These are phyloP conservation scores for Egretta garzetta DNA, from an alignment of 2,113 vertebrate species.

Conservation along the genomic window DNA sequence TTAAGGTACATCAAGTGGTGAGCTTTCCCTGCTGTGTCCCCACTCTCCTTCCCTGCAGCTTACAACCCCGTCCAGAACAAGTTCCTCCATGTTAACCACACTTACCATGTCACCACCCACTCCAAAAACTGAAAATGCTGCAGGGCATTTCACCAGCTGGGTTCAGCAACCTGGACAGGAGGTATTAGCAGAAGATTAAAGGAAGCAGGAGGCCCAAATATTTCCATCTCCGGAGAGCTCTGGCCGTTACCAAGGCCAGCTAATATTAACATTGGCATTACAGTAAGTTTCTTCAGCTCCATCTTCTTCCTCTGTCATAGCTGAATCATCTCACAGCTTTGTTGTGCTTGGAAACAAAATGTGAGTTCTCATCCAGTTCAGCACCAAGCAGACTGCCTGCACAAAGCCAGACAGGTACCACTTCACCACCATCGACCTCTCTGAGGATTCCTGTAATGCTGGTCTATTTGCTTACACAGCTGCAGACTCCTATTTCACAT, in stretches of 20 bases:
- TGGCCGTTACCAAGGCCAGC: not conserved
- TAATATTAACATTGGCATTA: not conserved
- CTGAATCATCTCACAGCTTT: not conserved
- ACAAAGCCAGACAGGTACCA: not conserved
- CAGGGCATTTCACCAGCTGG: not conserved
- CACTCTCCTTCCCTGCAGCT: not conserved
- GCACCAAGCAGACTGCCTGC: not conserved
- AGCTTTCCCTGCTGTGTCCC: not conserved
- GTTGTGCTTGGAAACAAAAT: not conserved
- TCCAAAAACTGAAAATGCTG: not conserved
- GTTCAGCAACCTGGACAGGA: not conserved
- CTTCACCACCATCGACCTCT: not conserved
- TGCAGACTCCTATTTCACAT: not conserved
- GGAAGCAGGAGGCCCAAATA: not conserved
- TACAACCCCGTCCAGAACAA: not conserved
- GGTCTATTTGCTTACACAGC: conserved; percentile 12
- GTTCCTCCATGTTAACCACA: not conserved
- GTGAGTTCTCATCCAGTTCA: not conserved
- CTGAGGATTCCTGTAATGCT: not conserved
- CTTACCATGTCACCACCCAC: not conserved
- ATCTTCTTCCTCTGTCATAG: not conserved
- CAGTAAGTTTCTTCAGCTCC: not conserved
- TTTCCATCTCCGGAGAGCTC: not conserved
- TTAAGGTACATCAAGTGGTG: not conserved
- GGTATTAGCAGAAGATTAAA: not conserved